Base-by-base conservation (phyloP, 1,140 invertebrate genomes). In the Oryctes rhinoceros region DNA sequence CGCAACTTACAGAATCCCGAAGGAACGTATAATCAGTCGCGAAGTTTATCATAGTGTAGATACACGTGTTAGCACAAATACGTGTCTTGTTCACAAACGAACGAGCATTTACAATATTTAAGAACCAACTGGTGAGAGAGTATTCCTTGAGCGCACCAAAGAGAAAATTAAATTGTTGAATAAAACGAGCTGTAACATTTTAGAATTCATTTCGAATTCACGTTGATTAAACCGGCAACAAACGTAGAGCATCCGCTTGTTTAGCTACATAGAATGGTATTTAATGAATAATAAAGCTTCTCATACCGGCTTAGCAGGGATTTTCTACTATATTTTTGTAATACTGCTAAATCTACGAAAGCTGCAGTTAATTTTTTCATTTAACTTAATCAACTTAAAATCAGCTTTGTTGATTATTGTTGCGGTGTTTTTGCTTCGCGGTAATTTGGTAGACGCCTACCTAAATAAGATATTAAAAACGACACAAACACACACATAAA, bases 111-210 rank as follows among this genome's bases (percentile, higher is more conserved):
- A 24, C 65, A 71, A 71, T 71, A 71, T 71, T 71, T 71, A 71
- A 71, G 65, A 71, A 71, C 65, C 20, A 37, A 35, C 20, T 37
- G 24, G 20, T 37, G 65, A 71, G 65, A 71, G 13, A 71, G 20
- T 71, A 71, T 20, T 71, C 53, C 65, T 71, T 35, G 18, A 24
- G 65, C 35, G 65, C 24, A 71, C 18, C 65, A 71, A 71, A 71
- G 65, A 37, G 65, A 71, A 71, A 71, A 71, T 71, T 71, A 71
- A 71, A 71, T 71, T 71, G 65, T 35, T 71, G 65, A 71, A 71
- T 24, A 10, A 37, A 71, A 71, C 35, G 65, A 37, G 65, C 35
- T 30, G 20, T 37, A 30, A 71, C 65, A 37, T 71, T 71, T 71
- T 71, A 71, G 65, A 35, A 71, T 71, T 71, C 65, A 71, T 71